Percentiles rank a stretch among this genome's conserved stretches.
Evolutionary conservation across 1,140 invertebrate species (phyloP).

Genomic region (Neodiprion virginianus): DNA sequence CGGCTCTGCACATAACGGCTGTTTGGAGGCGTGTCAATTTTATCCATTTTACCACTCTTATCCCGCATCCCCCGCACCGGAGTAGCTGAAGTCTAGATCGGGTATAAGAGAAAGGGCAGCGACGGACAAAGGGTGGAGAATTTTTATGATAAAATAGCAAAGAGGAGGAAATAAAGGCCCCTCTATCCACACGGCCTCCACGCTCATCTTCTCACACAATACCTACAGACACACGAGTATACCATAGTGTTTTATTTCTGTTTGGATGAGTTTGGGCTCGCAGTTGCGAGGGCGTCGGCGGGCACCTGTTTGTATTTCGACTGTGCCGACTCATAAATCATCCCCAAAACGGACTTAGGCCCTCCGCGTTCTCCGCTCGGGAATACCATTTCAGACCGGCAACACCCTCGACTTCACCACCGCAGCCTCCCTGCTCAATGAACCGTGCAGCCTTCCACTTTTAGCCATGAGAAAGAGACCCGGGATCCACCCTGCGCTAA

Average conservation of each 20-base stretch:
- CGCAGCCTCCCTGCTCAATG: too few species aligned
- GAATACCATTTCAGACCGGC: too few species aligned
- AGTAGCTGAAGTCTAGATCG: conserved; percentile 19
- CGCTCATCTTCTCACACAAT: conserved; percentile 16
- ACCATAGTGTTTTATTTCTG: conserved; percentile 25
- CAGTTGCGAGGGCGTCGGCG: conserved; percentile 30
- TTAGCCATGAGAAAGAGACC: too few species aligned
- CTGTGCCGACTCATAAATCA: conserved; percentile 39
- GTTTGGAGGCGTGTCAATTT: conserved; percentile 1
- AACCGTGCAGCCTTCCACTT: too few species aligned
- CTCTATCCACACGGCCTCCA: neutral
- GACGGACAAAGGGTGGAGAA: conserved; percentile 23
- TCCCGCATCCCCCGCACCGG: conserved; percentile 8
- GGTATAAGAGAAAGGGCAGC: neutral
- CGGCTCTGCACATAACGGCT: neutral
- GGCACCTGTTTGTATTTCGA: conserved; percentile 47
- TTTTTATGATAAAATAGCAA: conserved; percentile 35
- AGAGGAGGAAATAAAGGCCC: conserved; percentile 14
- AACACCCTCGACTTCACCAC: too few species aligned
- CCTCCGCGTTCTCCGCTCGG: conserved; percentile 31
- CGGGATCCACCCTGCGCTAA: too few species aligned
- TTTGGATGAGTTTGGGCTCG: conserved; percentile 34
- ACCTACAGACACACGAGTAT: conserved; percentile 8
- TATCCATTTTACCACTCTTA: conserved; percentile 7
- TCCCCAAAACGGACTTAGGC: conserved; percentile 40